Evolutionary conservation across 2,888 invertebrate genomes (phyloP).

Genomic region (Lamellibrachia satsuma): DNA sequence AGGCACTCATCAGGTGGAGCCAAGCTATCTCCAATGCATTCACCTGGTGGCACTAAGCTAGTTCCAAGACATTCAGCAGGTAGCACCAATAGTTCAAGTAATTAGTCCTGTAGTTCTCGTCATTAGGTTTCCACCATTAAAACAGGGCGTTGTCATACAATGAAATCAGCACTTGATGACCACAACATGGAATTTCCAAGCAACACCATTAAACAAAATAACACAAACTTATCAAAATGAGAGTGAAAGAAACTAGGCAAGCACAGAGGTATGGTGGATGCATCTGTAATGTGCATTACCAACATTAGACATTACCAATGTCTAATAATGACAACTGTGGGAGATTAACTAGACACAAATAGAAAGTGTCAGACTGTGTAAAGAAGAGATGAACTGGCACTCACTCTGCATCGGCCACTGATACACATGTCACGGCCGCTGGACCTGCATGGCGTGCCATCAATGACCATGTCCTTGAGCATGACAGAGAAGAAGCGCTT

Average conservation of each 20-base stretch:
- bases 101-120: not conserved
- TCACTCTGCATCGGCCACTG: constrained; percentile 77
- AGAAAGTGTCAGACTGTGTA: not conserved
- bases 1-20: not conserved
- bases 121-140: not conserved
- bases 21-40: not conserved
- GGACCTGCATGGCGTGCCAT: constrained; percentile 86
- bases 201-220: not conserved
- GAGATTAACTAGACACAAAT: not conserved
- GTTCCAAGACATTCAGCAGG: not conserved
- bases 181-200: not conserved
- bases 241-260: not conserved
- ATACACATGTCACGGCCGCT: constrained; percentile 88
- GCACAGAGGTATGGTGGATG: not conserved
- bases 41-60: not conserved
- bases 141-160: not conserved
- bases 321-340: not conserved
- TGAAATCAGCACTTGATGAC: not conserved
- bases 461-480: constrained; percentile 78
- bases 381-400: constrained; percentile 41
- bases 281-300: too few species aligned
- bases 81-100: not conserved
- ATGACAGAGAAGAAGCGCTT: constrained; percentile 79
- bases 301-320: not conserved
- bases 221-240: not conserved